Evolutionary conservation across 2,888 invertebrate genomes (phyloP).

Genomic region (Phyllotreta cruciferae): DNA sequence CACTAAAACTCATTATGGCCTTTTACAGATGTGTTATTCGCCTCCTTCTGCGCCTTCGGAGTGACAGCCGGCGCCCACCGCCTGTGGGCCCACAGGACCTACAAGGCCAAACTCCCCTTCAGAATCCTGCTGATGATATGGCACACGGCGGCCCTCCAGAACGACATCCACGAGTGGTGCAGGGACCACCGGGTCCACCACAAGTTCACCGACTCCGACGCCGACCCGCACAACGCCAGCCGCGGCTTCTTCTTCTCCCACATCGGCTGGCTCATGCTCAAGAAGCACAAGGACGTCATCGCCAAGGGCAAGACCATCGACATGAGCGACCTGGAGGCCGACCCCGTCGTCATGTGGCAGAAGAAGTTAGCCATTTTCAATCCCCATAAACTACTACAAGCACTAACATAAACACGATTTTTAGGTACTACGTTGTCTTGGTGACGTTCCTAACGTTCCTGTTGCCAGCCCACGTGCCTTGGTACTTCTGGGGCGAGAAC

Average conservation of each 20-base stretch:
- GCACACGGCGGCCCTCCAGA: slow-evolving; percentile 88
- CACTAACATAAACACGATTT: slow-evolving; percentile 44
- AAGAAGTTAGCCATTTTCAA: slow-evolving; percentile 68
- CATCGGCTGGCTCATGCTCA: slow-evolving; percentile 88
- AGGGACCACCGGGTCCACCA: slow-evolving; percentile 83
- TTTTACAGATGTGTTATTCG: slow-evolving; percentile 39
- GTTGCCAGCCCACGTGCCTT: slow-evolving; percentile 80
- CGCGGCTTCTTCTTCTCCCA: slow-evolving; percentile 93
- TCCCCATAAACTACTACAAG: neutral
- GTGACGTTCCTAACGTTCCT: slow-evolving; percentile 82
- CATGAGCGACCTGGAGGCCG: slow-evolving; percentile 82
- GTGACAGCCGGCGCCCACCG: slow-evolving; percentile 95
- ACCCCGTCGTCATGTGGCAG: slow-evolving; percentile 86
- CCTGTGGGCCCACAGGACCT: slow-evolving; percentile 91
- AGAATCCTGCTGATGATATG: slow-evolving; percentile 78
- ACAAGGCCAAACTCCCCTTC: slow-evolving; percentile 88
- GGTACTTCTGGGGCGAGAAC: slow-evolving; percentile 69
- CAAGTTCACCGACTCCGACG: slow-evolving; percentile 84
- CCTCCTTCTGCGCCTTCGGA: slow-evolving; percentile 61
- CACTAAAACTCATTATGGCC: slow-evolving; percentile 27
- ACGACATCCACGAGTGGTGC: slow-evolving; percentile 88
- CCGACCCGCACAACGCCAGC: slow-evolving; percentile 84
- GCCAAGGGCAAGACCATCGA: slow-evolving; percentile 82
- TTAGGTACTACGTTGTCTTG: slow-evolving; percentile 76
- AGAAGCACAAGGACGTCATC: slow-evolving; percentile 89